Evolutionary conservation across 2,888 invertebrate species (phyloP).

Genomic region (Clivina fossor): DNA sequence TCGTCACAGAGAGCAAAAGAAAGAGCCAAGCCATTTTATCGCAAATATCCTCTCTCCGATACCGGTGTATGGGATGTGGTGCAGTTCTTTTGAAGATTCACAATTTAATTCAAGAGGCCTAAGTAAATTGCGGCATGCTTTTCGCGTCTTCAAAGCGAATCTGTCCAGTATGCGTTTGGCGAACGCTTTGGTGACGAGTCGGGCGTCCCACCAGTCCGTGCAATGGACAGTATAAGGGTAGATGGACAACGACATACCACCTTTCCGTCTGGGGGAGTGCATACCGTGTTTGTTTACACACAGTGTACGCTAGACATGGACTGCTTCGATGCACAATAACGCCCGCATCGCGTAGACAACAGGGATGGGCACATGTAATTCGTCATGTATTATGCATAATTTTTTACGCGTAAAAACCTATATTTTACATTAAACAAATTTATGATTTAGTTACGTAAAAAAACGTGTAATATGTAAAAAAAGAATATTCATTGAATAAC

Average conservation of each 20-base stretch:
- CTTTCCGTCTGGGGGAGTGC: conserved; percentile 4
- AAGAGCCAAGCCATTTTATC: too few species aligned
- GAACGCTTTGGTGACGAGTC: neutral
- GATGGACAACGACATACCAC: neutral
- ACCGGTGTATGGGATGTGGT: conserved; percentile 20
- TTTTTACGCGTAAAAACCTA: too few species aligned
- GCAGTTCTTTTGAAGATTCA: conserved; percentile 52
- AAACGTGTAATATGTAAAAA: too few species aligned
- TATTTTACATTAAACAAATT: too few species aligned
- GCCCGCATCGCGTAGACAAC: conserved; percentile 17
- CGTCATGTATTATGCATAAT: too few species aligned
- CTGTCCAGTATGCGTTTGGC: conserved; percentile 1
- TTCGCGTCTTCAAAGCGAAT: conserved; percentile 39
- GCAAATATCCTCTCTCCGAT: too few species aligned
- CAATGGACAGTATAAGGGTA: neutral
- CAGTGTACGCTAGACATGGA: conserved; percentile 18
- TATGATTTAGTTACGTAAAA: too few species aligned
- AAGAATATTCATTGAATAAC: too few species aligned
- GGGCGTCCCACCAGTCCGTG: neutral
- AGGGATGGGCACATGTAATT: too few species aligned
- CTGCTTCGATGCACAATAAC: conserved; percentile 29
- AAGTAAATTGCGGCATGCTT: conserved; percentile 54
- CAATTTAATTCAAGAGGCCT: conserved; percentile 52
- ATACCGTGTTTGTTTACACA: conserved; percentile 30
- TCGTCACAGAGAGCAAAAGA: neutral